These are phyloP conservation scores for Lepidotrigona ventralis DNA, from an alignment of 1,140 invertebrate species.

Conservation along the genomic window DNA sequence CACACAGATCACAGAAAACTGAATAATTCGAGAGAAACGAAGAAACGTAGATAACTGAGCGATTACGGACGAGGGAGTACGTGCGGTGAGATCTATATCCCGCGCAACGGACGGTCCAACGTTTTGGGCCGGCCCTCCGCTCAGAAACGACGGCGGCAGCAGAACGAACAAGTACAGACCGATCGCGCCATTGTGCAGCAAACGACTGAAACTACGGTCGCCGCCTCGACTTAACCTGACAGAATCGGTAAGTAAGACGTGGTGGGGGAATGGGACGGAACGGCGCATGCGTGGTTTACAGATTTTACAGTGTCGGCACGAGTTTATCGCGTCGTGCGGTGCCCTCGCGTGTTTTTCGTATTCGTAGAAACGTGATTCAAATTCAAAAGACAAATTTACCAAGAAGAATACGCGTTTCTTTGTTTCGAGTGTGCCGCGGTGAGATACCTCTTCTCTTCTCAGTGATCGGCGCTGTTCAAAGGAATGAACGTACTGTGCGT, in stretches of 20 bases:
- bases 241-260: background rate
- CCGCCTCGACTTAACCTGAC: conserved; percentile 27
- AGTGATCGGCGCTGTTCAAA: no score
- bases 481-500: no score
- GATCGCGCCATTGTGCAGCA: conserved; percentile 76
- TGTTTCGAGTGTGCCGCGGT: background rate
- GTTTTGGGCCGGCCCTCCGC: conserved; percentile 77
- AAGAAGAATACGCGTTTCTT: background rate
- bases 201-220: conserved; percentile 70
- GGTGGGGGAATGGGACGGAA: conserved; percentile 6
- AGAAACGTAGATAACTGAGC: conserved; percentile 26
- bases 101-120: conserved; percentile 75
- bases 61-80: conserved; percentile 34
- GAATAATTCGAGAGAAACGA: background rate
- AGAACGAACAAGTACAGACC: conserved; percentile 61
- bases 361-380: conserved; percentile 25
- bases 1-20: background rate
- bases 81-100: conserved; percentile 53
- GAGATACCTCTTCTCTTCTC: background rate
- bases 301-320: conserved; percentile 22
- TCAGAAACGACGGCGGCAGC: conserved; percentile 77
- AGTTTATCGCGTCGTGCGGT: background rate
- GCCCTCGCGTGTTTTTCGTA: background rate
- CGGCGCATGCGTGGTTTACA: conserved; percentile 36
- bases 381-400: background rate